Base-by-base conservation (phyloP, 2,888 invertebrate genomes). In the Dryadula phaetusa region DNA sequence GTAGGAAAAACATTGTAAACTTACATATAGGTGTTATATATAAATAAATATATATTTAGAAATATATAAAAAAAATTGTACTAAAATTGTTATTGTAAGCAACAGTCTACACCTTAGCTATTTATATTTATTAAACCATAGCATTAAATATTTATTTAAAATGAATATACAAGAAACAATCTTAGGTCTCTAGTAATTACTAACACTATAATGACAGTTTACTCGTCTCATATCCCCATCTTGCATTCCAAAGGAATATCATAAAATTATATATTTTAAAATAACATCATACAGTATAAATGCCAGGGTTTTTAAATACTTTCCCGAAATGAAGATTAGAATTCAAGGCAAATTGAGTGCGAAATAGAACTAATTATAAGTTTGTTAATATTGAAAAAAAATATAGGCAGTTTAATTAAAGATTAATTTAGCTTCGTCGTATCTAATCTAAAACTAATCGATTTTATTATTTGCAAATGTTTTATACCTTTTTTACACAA, bases 231-330 rank as follows among this genome's bases (percentile, higher is more conserved):
- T 28, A 16, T n/a, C 3, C n/a, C 32, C 28, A 16, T 25, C 42
- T 1, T 52, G 32, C 1, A 32, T 32, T 42, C 58, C 56, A 20
- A 49, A n/a, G 49, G 34, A 65, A 62, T 20, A 34, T 47, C 32
- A n/a, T 37, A 14, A 64, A 64, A 49, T 58, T 60, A 47, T 49
- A 49, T 60, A 60, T 60, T 28, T 34, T 32, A 64, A 60, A 60
- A 49, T 49, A 7, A 49, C n/a, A 25, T 49, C 47, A n/a, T 64
- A 61, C 54, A 65, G 44, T 60, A 25, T 22, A 37, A n/a, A 53
- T 54, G 52, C 42, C 53, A 64, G 25, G 44, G 10, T 10, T 25
- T 63, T 60, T 53, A 67, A 14, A 14, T 47, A 6, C 47, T 47
- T 28, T 28, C 28, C n/a, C n/a, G n/a, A n/a, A 46, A 60, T 46